phyloP scores from a whole-genome alignment of 2,888 invertebrate genomes.

The Phaedon cochleariae region DNA sequence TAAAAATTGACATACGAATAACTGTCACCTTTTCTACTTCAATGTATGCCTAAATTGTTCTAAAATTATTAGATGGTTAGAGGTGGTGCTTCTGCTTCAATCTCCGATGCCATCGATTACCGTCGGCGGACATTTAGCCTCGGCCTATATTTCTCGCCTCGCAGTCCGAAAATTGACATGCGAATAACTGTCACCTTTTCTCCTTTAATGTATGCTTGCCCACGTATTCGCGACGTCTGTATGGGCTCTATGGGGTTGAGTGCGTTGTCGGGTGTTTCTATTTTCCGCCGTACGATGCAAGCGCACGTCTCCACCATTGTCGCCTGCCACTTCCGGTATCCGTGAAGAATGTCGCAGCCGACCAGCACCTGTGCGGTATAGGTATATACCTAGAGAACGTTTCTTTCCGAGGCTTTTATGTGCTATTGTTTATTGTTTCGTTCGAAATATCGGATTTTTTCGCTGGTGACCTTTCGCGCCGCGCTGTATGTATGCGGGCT shows the following conservation, averaged over 20 bases:
- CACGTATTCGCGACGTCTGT: conserved; percentile 49
- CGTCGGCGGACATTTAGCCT: too few species aligned
- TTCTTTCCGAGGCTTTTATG: too few species aligned
- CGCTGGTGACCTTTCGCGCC: conserved; percentile 4
- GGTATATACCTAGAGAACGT: conserved; percentile 8
- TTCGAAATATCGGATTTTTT: conserved; percentile 35
- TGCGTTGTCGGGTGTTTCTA: conserved; percentile 24
- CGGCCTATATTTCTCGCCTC: too few species aligned
- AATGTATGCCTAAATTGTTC: too few species aligned
- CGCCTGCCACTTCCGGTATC: conserved; percentile 59
- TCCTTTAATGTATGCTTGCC: conserved; percentile 53
- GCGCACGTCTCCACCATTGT: conserved; percentile 59
- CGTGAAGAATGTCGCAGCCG: conserved; percentile 11
- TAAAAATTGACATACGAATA: too few species aligned
- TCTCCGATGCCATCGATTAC: too few species aligned
- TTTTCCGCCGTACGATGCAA: conserved; percentile 55
- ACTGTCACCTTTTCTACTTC: too few species aligned
- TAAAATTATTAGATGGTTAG: too few species aligned
- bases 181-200: neutral
- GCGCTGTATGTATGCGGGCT: neutral
- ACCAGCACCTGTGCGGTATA: neutral
- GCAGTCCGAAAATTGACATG: too few species aligned
- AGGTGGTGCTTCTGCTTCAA: too few species aligned
- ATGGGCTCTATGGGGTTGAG: conserved; percentile 38
- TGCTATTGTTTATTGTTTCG: conserved; percentile 40